Conservation (phyloP, 2,113 vertebrate species). For the Hippolais icterina region DNA sequence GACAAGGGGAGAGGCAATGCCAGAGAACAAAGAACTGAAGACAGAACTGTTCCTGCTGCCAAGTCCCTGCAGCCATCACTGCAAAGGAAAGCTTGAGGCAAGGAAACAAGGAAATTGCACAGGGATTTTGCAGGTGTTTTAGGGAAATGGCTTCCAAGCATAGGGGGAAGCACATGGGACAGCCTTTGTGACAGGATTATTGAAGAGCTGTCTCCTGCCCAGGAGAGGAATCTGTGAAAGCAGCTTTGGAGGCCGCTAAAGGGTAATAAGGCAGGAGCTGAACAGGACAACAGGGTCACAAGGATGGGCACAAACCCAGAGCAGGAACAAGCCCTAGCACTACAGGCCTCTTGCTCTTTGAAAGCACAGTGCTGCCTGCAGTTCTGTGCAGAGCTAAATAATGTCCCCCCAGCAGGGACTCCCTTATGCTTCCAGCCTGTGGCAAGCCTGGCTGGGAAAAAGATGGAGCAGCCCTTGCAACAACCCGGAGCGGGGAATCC, state of each 20-base stretch:
- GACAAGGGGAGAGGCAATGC: neutral
- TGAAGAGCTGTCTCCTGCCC: neutral
- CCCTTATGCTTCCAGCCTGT: neutral
- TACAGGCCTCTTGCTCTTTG: neutral
- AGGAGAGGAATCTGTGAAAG: neutral
- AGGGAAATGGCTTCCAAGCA: neutral
- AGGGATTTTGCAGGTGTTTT: neutral
- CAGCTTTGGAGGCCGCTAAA: neutral
- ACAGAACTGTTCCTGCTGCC: rapidly evolving
- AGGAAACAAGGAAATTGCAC: neutral
- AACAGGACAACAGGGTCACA: neutral
- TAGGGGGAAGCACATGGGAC: rapidly evolving
- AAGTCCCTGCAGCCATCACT: neutral
- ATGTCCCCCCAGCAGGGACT: neutral
- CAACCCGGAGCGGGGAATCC: neutral
- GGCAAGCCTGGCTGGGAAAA: neutral
- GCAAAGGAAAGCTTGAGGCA: neutral
- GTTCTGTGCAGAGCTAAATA: neutral
- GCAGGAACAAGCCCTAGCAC: neutral
- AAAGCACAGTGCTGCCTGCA: neutral
- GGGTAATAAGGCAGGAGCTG: neutral
- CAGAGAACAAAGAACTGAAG: neutral
- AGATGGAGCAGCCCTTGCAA: neutral
- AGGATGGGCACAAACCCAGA: neutral
- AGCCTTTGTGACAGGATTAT: neutral